Evolutionary conservation across 2,797 vertebrate species (phyloP), one percentile per base, ranked within the genome.

Genomic region (Anguilla obscura): DNA sequence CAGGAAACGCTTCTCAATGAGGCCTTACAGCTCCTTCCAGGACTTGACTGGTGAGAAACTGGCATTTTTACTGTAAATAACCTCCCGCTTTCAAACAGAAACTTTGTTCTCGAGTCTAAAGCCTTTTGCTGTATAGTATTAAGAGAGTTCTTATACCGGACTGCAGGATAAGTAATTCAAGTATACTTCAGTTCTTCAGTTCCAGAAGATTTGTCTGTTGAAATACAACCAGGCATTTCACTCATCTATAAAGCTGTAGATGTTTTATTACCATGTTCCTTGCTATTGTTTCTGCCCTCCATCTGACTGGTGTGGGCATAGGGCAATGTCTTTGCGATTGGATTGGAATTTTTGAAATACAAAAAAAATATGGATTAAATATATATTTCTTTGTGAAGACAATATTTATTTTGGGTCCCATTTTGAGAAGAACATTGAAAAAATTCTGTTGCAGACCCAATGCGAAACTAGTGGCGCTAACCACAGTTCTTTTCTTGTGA

Each of bases 21-120:
- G 96, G 89, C 97, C 99, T 0, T 99, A 97, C 90, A 92, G 71
- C 36, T 99, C 98, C 0, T 99, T 99, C 50, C 97, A 99, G 92
- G 98, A 99, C 58, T 91, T 99, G 52, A 99, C 99, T 95, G 99
- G 99, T 99, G 93, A 97, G 94, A 89, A n/a, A n/a, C 82, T 33
- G 10, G 40, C 12, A 27, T 54, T 50, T 85, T 36, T 8, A 7
- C 45, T 84, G 21, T 24, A n/a, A 48, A 9, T 10, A n/a, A 48
- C 3, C 52, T 16, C n/a, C 36, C 40, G 36, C 33, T 27, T 48
- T 30, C 1, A 82, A 60, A 87, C 54, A 83, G 24, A 84, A 87
- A 54, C 30, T 14, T 36, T 33, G 45, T 16, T 80, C 66, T 86
- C 54, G n/a, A 71, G n/a, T n/a, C 69, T 71, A n/a, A 71, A 12